A percentile compares a stretch with the other conserved stretches of the same genome.
Evolutionary conservation across 2,797 vertebrate genomes (phyloP).

Genomic region (Saxicola maurus): DNA sequence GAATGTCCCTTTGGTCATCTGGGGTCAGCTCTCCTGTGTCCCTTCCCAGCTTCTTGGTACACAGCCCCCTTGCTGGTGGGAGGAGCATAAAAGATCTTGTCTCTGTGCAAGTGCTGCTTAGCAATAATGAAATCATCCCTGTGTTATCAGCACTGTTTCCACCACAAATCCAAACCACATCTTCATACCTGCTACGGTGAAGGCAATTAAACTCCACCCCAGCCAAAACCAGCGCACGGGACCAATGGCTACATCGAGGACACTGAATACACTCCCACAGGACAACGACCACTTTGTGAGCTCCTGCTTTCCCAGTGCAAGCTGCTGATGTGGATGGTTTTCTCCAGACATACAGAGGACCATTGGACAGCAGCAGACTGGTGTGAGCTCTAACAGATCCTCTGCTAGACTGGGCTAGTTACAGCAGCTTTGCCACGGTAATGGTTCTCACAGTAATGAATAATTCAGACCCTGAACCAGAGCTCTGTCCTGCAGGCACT

Average conservation of each 20-base stretch:
- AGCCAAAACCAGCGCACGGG: not conserved
- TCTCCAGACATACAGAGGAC: not conserved
- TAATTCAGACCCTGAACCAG: not conserved
- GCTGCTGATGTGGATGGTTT: accelerated
- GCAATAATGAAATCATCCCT: not conserved
- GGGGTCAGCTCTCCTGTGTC: too few species aligned
- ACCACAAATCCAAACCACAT: too few species aligned
- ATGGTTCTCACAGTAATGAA: not conserved
- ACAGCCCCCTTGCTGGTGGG: not conserved
- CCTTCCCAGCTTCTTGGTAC: too few species aligned
- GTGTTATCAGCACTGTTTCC: not conserved
- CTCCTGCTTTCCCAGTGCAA: not conserved
- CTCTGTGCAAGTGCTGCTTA: not conserved
- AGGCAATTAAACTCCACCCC: not conserved
- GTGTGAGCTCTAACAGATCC: accelerated
- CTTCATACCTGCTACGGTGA: not conserved
- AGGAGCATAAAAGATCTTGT: not conserved
- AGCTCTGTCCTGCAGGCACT: not conserved
- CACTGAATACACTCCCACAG: accelerated
- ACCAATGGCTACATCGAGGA: not conserved
- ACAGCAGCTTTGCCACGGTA: not conserved
- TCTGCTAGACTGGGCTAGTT: not conserved
- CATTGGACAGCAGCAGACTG: not conserved
- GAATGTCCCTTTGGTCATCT: too few species aligned
- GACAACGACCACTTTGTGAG: not conserved